A percentile compares a stretch with the other conserved stretches of the same genome.
phyloP scores from a whole-genome alignment of 2,888 invertebrate species.

The Nysson spinosus region DNA sequence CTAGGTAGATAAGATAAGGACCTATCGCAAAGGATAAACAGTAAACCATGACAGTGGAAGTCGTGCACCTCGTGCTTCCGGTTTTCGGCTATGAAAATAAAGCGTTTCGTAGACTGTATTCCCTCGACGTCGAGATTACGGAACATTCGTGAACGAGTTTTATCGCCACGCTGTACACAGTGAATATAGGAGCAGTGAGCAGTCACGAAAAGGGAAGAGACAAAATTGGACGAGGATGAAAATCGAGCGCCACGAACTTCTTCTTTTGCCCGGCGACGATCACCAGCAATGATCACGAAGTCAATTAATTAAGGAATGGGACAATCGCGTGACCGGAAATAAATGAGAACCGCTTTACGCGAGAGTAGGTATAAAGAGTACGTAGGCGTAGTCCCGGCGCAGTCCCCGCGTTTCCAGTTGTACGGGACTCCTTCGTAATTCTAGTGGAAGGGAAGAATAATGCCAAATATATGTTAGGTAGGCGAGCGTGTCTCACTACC shows the following conservation, averaged over 20 bases:
- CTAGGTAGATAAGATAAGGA: constrained; percentile 64
- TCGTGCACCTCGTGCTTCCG: constrained; percentile 48
- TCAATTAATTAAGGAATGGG: constrained; percentile 50
- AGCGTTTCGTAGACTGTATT: constrained; percentile 14
- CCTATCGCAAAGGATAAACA: constrained; percentile 61
- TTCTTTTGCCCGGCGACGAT: constrained; percentile 9
- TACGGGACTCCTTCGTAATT: constrained; percentile 25
- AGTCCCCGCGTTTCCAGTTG: constrained; percentile 37
- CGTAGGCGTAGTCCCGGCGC: constrained; percentile 45
- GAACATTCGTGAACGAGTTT: constrained; percentile 11
- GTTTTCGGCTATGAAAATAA: constrained; percentile 50
- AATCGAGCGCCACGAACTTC: neutral
- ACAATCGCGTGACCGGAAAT: constrained; percentile 64
- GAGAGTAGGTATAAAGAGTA: constrained; percentile 4
- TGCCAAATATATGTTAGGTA: neutral
- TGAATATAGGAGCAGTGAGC: no score
- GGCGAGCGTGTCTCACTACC: neutral
- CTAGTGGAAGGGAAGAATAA: constrained; percentile 22
- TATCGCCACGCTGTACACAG: constrained; percentile 25
- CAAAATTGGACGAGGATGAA: neutral
- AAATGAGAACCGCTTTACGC: constrained; percentile 42
- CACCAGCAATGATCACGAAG: constrained; percentile 13
- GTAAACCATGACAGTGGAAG: constrained; percentile 45
- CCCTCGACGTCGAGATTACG: constrained; percentile 28
- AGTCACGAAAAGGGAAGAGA: neutral